Evolutionary conservation across 2,113 vertebrate species (phyloP), one percentile per base, ranked within the genome.

Genomic region (Halichoeres trimaculatus): DNA sequence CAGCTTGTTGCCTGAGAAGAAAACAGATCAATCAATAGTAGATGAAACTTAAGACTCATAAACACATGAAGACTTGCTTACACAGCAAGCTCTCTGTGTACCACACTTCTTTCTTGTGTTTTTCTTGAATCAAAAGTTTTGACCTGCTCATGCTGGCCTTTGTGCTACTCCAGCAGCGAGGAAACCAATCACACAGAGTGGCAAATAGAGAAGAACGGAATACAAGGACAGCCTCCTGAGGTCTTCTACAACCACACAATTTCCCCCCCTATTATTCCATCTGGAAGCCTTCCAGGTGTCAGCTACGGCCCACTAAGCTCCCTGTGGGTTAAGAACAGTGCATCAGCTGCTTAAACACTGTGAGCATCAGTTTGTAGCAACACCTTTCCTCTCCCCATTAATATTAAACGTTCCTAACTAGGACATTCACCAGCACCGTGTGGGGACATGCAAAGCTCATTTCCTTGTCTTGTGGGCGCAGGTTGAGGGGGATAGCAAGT

Each of bases 341-440:
- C 82, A 87, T 86, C 81, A 87, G 78, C 87, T 85, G 74, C 85
- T 89, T 75, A 73, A 91, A 90, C 66, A 85, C 82, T 79, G 58
- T 40, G 52, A 83, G 81, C 84, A 81, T 76, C 77, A 74, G 84
- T 87, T 79, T 83, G 80, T 76, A 84, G 76, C 78, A 80, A 85
- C 88, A 89, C 76, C 84, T 87, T 85, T 78, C 60, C 86, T 64
- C 61, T 51, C 16, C 66, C 45, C 74, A 88, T 91, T 86, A 91
- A 90, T 89, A 91, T 89, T 90, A 90, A 91, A 91, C 11, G 59
- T n/a, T 84, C 56, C 64, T 87, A 91, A 90, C 76, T 90, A 85
- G 85, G 80, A 86, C 83, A 87, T 78, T 89, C 70, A 71, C 84
- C 43, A 81, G 60, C 55, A 57, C 67, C 34, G 71, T 45, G 47